Evolutionary conservation across 1,140 invertebrate genomes (phyloP).

Genomic region (Homalodisca vitripennis): DNA sequence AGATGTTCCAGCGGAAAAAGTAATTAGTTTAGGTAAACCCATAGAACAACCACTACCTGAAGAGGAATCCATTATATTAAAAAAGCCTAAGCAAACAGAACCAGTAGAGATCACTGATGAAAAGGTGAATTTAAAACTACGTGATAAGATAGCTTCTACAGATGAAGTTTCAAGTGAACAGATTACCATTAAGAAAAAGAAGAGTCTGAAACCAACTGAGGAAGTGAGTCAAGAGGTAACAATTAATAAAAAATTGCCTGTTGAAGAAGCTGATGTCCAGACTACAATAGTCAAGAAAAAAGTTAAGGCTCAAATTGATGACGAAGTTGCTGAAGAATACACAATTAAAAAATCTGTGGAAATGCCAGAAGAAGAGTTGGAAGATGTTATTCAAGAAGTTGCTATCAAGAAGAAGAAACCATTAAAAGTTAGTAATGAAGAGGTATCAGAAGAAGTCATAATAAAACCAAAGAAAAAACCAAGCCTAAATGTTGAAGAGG

Average conservation of each 20-base stretch:
- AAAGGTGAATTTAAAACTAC: too few relatives aligned
- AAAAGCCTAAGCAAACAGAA: too few relatives aligned
- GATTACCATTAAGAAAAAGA: conserved; percentile 38
- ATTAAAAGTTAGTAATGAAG: conserved; percentile 11
- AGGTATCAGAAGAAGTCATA: conserved; percentile 44
- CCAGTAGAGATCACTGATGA: too few relatives aligned
- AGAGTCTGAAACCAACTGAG: conserved; percentile 38
- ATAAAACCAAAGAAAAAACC: conserved; percentile 42
- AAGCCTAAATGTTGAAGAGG: conserved; percentile 41
- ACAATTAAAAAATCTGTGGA: conserved; percentile 47
- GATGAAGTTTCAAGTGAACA: conserved; percentile 40
- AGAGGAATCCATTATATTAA: conserved; percentile 30
- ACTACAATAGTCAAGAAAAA: conserved; percentile 41
- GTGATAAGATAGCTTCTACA: too few relatives aligned
- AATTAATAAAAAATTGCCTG: conserved; percentile 43
- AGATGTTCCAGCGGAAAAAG: conserved; percentile 29
- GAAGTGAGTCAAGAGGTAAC: conserved; percentile 37
- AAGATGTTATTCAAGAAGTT: conserved; percentile 38
- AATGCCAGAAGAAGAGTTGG: conserved; percentile 40
- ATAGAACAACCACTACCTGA: conserved; percentile 21
- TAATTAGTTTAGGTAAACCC: conserved; percentile 21
- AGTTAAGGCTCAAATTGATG: conserved; percentile 41
- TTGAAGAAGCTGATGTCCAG: conserved; percentile 35
- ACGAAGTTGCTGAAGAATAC: conserved; percentile 51
- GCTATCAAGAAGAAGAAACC: conserved; percentile 40